These are phyloP conservation scores for Poeciliopsis infans DNA, from an alignment of 2,797 vertebrate species.

Conservation along the genomic window DNA sequence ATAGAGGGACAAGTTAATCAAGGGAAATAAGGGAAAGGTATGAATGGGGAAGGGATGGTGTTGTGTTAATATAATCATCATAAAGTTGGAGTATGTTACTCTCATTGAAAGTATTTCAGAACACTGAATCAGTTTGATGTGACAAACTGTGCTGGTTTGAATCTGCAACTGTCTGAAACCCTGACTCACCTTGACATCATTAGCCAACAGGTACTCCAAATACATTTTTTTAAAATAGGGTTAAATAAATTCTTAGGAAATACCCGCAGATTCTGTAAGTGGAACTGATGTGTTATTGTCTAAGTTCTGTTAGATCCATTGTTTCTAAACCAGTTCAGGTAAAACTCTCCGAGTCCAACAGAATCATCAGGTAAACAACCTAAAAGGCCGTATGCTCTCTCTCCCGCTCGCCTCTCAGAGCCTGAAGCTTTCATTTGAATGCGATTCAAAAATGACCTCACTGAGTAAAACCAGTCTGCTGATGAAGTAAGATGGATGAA, in stretches of 20 bases:
- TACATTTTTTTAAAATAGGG: background rate
- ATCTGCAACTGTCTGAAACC: background rate
- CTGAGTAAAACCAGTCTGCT: slow-evolving; percentile 17
- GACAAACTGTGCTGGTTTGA: background rate
- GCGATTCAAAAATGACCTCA: slow-evolving; percentile 51
- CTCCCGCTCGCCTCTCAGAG: slow-evolving; percentile 10
- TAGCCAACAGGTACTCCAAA: background rate
- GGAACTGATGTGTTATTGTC: background rate
- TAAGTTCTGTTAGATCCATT: background rate
- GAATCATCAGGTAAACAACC: background rate
- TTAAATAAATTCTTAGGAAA: background rate
- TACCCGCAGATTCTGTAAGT: background rate
- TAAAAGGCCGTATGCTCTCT: slow-evolving; percentile 19
- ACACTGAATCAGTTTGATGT: background rate
- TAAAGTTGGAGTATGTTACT: background rate
- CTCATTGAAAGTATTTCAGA: background rate
- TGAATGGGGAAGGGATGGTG: background rate
- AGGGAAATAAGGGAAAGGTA: background rate
- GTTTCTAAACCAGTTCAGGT: background rate
- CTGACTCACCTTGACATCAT: background rate
- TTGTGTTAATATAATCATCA: background rate
- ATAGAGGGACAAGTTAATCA: too few species aligned
- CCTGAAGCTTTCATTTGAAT: slow-evolving; percentile 54
- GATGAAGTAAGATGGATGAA: slow-evolving; percentile 38
- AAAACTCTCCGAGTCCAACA: background rate